Conservation (phyloP, 2,888 invertebrate species). For the Acanthosoma haemorrhoidale region DNA sequence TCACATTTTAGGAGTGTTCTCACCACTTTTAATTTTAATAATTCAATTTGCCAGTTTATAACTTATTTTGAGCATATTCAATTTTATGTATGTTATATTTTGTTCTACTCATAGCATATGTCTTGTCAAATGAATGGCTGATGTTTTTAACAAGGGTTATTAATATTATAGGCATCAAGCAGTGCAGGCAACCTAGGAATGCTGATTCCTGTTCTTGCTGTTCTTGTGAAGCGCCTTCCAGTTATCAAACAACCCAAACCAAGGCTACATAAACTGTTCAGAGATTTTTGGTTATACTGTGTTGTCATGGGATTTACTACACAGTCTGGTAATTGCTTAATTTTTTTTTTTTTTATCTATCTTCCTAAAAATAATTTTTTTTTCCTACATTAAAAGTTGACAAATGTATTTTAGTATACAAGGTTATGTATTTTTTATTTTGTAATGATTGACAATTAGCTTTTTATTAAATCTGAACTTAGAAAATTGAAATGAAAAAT, state of each 20-base stretch:
- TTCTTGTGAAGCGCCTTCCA: conserved; percentile 77
- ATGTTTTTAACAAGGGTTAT: too few relatives aligned
- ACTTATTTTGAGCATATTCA: not conserved
- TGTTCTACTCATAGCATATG: too few relatives aligned
- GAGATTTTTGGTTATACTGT: conserved; percentile 99
- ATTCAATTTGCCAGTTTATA: not conserved
- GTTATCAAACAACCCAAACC: conserved; percentile 87
- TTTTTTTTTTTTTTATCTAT: not conserved
- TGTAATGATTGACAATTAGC: too few relatives aligned
- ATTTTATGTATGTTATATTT: not conserved
- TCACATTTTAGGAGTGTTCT: too few relatives aligned
- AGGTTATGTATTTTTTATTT: too few relatives aligned
- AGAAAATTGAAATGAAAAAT: too few relatives aligned
- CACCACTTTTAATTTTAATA: not conserved
- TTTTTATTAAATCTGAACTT: too few relatives aligned
- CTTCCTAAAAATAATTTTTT: too few relatives aligned
- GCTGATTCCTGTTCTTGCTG: conserved; percentile 95
- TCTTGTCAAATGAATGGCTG: too few relatives aligned
- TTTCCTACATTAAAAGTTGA: too few relatives aligned
- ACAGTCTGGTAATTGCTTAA: conserved; percentile 38
- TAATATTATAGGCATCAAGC: conserved; percentile 89
- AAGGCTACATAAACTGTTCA: conserved; percentile 89
- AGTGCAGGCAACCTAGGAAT: conserved; percentile 97
- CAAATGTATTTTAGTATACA: too few relatives aligned
- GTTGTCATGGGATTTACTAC: conserved; percentile 95